Evolutionary conservation across 2,113 vertebrate genomes (phyloP).

Genomic region (Psammodynastes pulverulentus): DNA sequence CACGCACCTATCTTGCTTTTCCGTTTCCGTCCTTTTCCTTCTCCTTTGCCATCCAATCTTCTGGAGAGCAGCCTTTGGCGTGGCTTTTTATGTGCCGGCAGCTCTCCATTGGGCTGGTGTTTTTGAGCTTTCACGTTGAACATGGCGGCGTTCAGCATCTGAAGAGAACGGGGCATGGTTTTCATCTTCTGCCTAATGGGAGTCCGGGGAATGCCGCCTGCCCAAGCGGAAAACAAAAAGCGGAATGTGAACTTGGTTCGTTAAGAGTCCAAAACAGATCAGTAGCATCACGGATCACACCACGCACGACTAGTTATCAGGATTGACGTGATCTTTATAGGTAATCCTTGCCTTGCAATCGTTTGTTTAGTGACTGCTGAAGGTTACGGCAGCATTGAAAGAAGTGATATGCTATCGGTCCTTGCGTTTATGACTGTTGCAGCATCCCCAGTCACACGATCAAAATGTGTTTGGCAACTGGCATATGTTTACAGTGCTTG

Average conservation of each 20-base stretch:
- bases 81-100: constrained; percentile 58
- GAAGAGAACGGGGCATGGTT: constrained; percentile 91
- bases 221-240: constrained; percentile 1
- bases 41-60: constrained; percentile 66
- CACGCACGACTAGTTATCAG: neutral
- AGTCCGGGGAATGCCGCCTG: constrained; percentile 85
- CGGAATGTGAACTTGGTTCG: neutral
- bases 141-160: constrained; percentile 93
- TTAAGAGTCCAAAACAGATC: neutral
- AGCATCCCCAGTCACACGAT: no score
- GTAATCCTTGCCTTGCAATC: neutral
- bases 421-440: neutral
- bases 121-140: constrained; percentile 93
- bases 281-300: neutral
- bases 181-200: constrained; percentile 97
- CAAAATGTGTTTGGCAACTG: no score
- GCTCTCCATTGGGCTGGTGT: constrained; percentile 70
- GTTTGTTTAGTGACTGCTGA: neutral
- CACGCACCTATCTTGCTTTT: constrained; percentile 56
- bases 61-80: constrained; percentile 62
- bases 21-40: constrained; percentile 61
- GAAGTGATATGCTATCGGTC: no score
- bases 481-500: no score
- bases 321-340: neutral
- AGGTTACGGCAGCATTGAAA: neutral